Percentiles rank a stretch among this genome's conserved stretches.
These are phyloP conservation scores for Sarcophaga bullata DNA, from an alignment of 1,140 invertebrate genomes.

Conservation along the genomic window DNA sequence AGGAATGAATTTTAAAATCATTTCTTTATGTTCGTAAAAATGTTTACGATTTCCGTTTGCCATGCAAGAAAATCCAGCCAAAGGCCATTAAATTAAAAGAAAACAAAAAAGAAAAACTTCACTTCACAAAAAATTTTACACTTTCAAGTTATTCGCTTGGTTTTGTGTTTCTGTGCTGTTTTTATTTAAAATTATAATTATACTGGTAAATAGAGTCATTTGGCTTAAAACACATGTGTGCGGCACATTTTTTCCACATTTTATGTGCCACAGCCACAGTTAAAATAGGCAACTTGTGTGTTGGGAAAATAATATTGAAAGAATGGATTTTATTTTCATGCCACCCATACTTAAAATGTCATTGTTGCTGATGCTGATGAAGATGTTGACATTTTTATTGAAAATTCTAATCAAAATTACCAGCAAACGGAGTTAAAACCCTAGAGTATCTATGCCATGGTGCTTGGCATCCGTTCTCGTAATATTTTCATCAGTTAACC, in stretches of 20 bases:
- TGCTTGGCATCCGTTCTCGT: too few relatives aligned
- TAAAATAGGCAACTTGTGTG: background rate
- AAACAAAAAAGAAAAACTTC: background rate
- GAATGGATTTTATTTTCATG: background rate
- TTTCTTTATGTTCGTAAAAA: background rate
- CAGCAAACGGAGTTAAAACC: too few relatives aligned
- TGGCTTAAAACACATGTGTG: background rate
- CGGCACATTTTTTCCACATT: background rate
- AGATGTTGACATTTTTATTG: background rate
- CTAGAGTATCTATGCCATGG: too few relatives aligned
- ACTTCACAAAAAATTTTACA: background rate
- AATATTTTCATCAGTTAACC: too few relatives aligned
- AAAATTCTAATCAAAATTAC: too few relatives aligned
- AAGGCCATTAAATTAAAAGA: background rate
- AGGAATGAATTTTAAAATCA: background rate
- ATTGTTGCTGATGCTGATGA: background rate
- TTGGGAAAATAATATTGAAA: background rate
- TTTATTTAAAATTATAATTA: background rate
- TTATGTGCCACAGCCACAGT: background rate
- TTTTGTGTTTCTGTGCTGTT: background rate
- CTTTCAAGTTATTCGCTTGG: background rate
- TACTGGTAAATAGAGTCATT: background rate
- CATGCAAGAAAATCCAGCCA: background rate
- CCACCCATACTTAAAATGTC: background rate
- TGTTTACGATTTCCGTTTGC: constrained; percentile 5